phyloP scores from a whole-genome alignment of 2,888 invertebrate genomes.

The Molorchus minor region DNA sequence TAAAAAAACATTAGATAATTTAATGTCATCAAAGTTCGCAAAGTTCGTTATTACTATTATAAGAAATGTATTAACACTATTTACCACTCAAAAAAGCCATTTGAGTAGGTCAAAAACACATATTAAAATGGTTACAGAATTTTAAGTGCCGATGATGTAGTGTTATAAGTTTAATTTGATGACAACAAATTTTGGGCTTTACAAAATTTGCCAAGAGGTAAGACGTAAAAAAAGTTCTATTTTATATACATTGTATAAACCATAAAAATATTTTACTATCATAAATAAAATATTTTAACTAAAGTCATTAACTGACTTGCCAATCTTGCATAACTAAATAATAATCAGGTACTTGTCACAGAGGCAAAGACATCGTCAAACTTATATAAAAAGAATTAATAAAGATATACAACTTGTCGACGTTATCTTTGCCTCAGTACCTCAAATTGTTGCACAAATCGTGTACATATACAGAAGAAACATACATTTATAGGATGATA shows the following conservation, averaged over 20 bases:
- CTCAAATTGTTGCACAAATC: conserved; percentile 44
- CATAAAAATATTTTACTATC: conserved; percentile 39
- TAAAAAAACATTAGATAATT: too few species aligned
- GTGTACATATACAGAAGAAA: conserved; percentile 42
- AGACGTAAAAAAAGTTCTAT: conserved; percentile 22
- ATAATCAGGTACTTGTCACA: conserved; percentile 52
- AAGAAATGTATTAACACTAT: too few species aligned
- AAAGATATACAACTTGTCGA: conserved; percentile 4
- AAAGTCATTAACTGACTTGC: conserved; percentile 33
- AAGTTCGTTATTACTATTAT: too few species aligned
- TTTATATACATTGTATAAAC: conserved; percentile 30
- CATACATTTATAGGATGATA: conserved; percentile 47
- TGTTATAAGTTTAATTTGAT: too few species aligned
- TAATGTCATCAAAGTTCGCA: too few species aligned
- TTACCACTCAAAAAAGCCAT: too few species aligned
- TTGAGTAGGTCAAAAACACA: too few species aligned
- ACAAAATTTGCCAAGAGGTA: too few species aligned
- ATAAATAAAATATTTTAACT: conserved; percentile 40
- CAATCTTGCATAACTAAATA: conserved; percentile 39
- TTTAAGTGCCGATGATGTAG: too few species aligned
- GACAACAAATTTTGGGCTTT: too few species aligned
- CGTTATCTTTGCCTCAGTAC: conserved; percentile 48
- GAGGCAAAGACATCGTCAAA: conserved; percentile 41
- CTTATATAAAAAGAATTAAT: background rate
- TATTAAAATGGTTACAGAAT: too few species aligned